phyloP scores from a whole-genome alignment of 2,888 invertebrate species.

The Ichneumon xanthorius region DNA sequence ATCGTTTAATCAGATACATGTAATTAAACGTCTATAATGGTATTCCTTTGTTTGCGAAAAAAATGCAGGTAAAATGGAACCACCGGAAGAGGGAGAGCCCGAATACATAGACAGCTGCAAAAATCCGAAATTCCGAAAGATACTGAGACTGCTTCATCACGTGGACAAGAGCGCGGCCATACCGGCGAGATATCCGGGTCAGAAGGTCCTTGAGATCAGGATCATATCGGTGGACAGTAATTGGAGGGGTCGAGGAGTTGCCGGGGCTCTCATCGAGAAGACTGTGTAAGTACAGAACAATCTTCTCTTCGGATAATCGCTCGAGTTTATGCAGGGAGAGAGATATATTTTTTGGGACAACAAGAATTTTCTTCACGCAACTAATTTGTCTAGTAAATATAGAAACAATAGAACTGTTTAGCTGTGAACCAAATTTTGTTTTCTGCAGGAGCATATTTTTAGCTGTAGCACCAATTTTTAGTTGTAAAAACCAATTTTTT shows the following conservation, averaged over 20 bases:
- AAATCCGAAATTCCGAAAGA: constrained; percentile 89
- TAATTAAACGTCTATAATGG: constrained; percentile 13
- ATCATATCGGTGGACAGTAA: constrained; percentile 89
- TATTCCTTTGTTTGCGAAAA: constrained; percentile 7
- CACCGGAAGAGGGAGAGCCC: constrained; percentile 85
- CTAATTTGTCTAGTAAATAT: neutral
- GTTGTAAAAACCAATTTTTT: too few relatives aligned
- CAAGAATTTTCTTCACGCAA: neutral
- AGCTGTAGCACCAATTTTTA: too few relatives aligned
- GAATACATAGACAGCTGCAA: constrained; percentile 84
- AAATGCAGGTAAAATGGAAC: constrained; percentile 82
- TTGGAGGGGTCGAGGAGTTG: constrained; percentile 89
- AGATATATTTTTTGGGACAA: neutral
- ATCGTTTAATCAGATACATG: constrained; percentile 27
- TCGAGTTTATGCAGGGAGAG: neutral
- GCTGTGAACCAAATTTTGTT: neutral
- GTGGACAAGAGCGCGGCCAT: constrained; percentile 87
- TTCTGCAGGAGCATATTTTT: too few relatives aligned
- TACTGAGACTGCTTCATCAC: constrained; percentile 87
- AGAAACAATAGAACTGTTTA: neutral
- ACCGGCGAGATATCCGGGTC: constrained; percentile 86
- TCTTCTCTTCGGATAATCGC: neutral
- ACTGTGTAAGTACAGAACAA: constrained; percentile 87
- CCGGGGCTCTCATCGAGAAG: constrained; percentile 87
- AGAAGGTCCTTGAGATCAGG: constrained; percentile 87